phyloP scores from a whole-genome alignment of 2,888 invertebrate species.

The Plagiodera versicolora region DNA sequence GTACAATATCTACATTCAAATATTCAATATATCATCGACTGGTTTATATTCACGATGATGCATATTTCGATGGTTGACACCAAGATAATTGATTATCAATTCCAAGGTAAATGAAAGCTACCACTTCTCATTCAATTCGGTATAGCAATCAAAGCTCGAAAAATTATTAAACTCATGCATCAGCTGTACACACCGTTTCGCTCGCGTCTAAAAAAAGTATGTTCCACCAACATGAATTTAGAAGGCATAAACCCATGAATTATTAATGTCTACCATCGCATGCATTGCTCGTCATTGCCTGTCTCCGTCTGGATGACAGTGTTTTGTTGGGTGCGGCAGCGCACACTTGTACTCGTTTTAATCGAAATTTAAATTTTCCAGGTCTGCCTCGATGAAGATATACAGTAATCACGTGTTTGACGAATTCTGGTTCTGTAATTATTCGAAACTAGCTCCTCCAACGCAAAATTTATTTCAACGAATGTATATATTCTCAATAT shows the following conservation, averaged over 20 bases:
- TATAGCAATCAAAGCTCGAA: not conserved
- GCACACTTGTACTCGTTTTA: slow-evolving; percentile 46
- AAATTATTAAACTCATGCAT: slow-evolving; percentile 30
- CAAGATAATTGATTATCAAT: not conserved
- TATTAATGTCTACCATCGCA: slow-evolving; percentile 50
- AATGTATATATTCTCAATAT: too few species aligned
- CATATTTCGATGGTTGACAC: too few species aligned
- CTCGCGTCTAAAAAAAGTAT: slow-evolving; percentile 43
- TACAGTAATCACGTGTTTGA: not conserved
- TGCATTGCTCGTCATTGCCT: slow-evolving; percentile 49
- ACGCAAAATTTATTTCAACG: too few species aligned
- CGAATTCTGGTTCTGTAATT: too few species aligned
- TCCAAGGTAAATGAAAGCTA: not conserved
- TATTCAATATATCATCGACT: too few species aligned
- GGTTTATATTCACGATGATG: too few species aligned
- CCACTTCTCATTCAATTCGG: not conserved
- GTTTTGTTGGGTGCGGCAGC: slow-evolving; percentile 51
- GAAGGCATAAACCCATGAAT: slow-evolving; percentile 47
- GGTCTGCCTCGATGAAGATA: slow-evolving; percentile 8
- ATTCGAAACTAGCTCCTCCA: too few species aligned
- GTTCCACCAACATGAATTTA: slow-evolving; percentile 51
- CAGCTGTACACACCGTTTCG: slow-evolving; percentile 38
- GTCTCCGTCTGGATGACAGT: slow-evolving; percentile 50
- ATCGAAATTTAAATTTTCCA: slow-evolving; percentile 34
- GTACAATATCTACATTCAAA: too few species aligned